Evolutionary conservation across 2,888 invertebrate species (phyloP).

Genomic region (Caenorhabditis sp.): DNA sequence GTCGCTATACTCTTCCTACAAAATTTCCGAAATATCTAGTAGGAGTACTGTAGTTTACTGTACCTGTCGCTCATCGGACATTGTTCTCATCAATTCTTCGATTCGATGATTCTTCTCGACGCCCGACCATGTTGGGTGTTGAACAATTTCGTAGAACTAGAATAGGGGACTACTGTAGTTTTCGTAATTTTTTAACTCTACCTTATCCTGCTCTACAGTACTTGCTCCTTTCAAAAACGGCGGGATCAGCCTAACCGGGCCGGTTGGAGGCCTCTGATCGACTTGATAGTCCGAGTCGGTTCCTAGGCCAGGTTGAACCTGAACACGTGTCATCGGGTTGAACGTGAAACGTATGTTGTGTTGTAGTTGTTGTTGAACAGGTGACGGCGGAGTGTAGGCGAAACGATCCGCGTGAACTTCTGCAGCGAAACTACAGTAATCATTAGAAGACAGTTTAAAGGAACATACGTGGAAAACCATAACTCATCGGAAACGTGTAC

Average conservation of each 20-base stretch:
- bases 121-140: constrained; percentile 48
- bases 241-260: constrained; percentile 50
- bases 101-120: constrained; percentile 48
- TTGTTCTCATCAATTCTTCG: constrained; percentile 47
- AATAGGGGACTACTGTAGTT: neutral
- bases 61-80: constrained; percentile 48
- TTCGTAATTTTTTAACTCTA: no score
- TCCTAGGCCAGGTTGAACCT: neutral
- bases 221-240: constrained; percentile 53
- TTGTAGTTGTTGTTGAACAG: neutral
- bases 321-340: neutral
- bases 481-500: neutral
- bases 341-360: neutral
- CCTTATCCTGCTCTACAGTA: constrained; percentile 48
- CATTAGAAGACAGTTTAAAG: no score
- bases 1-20: neutral
- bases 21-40: neutral
- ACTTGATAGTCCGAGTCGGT: neutral
- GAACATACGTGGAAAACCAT: neutral
- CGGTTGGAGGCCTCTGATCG: neutral
- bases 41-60: neutral
- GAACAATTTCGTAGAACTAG: constrained; percentile 58
- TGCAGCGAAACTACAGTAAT: neutral
- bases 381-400: neutral
- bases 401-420: neutral